Percentiles rank a stretch among this genome's conserved stretches.
These are phyloP conservation scores for Hyposoter dolosus DNA, from an alignment of 2,888 invertebrate genomes.

Conservation along the genomic window DNA sequence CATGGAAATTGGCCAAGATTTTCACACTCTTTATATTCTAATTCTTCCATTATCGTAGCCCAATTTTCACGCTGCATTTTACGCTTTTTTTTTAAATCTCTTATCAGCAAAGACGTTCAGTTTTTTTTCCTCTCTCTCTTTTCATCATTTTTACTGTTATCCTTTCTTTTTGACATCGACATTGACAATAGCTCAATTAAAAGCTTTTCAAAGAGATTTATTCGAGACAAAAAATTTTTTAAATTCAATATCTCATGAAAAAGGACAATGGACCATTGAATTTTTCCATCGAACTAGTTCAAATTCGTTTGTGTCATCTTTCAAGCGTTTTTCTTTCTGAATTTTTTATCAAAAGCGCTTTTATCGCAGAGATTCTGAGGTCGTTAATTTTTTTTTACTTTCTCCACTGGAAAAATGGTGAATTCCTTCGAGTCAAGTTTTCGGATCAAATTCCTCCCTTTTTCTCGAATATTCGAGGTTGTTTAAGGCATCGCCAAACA, in stretches of 20 bases:
- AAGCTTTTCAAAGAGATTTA: background rate
- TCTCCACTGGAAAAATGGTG: conserved; percentile 16
- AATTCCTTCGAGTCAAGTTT: background rate
- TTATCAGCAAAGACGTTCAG: background rate
- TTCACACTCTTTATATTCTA: background rate
- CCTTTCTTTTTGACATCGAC: background rate
- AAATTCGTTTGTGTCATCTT: background rate
- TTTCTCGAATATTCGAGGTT: background rate
- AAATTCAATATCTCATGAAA: background rate
- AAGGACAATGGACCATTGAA: conserved; percentile 1
- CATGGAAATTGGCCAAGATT: background rate
- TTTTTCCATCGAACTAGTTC: background rate
- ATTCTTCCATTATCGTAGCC: background rate
- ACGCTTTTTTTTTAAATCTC: background rate
- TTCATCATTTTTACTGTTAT: background rate
- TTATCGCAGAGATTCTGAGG: background rate
- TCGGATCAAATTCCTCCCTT: background rate
- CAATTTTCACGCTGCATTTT: background rate
- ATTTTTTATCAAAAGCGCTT: background rate
- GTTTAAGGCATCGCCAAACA: background rate
- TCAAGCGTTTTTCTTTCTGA: background rate
- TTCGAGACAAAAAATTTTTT: background rate
- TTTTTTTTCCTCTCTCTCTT: background rate
- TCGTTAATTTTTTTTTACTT: background rate
- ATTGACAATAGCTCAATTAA: background rate